Evolutionary conservation across 2,888 invertebrate genomes (phyloP).

Genomic region (Cheilosia pagana): DNA sequence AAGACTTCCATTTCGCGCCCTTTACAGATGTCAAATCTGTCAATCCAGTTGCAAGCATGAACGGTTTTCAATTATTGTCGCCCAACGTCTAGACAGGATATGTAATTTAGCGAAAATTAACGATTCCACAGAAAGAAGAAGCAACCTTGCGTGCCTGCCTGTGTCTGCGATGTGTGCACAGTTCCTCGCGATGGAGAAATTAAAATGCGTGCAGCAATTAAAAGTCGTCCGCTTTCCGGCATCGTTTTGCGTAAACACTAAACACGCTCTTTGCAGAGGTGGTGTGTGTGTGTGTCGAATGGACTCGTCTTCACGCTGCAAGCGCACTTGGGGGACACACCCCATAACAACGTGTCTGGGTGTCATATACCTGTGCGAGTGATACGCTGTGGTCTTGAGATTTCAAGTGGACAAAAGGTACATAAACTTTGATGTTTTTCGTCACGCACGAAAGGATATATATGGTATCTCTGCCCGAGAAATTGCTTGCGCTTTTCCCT

Average conservation of each 20-base stretch:
- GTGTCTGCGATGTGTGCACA: neutral
- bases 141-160: conserved; percentile 22
- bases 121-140: conserved; percentile 6
- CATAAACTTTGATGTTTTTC: conserved; percentile 58
- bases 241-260: conserved; percentile 21
- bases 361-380: neutral
- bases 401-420: conserved; percentile 44
- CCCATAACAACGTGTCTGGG: neutral
- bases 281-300: neutral
- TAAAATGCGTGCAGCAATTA: conserved; percentile 66
- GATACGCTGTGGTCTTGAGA: conserved; percentile 54
- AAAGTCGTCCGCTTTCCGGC: conserved; percentile 30
- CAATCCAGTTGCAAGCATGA: conserved; percentile 46
- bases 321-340: conserved; percentile 7
- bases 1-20: conserved; percentile 2
- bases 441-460: conserved; percentile 39
- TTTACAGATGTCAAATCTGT: conserved; percentile 37
- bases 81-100: conserved; percentile 72
- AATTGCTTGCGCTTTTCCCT: conserved; percentile 35
- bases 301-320: conserved; percentile 26
- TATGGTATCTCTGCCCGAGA: neutral
- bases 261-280: neutral
- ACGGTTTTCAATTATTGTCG: conserved; percentile 57
- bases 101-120: conserved; percentile 51
- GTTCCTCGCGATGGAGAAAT: conserved; percentile 30